Conservation (phyloP, 2,113 vertebrate genomes). For the Penelope pileata region DNA sequence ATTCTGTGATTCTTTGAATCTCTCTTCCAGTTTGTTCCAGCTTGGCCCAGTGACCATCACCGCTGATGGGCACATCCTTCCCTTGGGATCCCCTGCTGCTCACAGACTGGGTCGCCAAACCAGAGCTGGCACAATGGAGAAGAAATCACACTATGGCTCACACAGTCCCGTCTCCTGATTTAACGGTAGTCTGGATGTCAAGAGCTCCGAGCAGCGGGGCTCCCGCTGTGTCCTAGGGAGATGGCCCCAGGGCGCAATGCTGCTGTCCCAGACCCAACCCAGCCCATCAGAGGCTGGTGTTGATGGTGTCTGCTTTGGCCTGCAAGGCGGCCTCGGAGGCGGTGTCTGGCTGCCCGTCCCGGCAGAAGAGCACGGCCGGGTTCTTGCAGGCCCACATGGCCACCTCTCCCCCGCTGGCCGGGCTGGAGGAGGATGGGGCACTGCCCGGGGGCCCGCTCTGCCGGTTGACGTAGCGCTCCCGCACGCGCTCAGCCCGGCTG, state of each 20-base stretch:
- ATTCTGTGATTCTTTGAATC: too few relatives aligned
- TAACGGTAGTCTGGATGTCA: neutral
- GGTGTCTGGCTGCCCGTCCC: conserved; percentile 80
- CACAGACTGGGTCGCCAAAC: fast-evolving
- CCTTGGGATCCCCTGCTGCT: neutral
- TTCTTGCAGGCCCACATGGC: conserved; percentile 95
- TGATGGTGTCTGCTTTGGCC: conserved; percentile 69
- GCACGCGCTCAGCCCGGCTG: conserved; percentile 71
- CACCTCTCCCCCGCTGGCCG: conserved; percentile 78
- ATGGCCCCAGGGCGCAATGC: fast-evolving
- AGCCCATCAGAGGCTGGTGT: conserved; percentile 87
- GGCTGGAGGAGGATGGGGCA: conserved; percentile 78
- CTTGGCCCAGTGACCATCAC: fast-evolving
- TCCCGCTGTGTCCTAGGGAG: fast-evolving
- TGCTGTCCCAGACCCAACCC: fast-evolving
- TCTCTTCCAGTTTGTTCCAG: too few relatives aligned
- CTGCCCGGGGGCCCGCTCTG: conserved; percentile 72
- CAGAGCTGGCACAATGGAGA: neutral
- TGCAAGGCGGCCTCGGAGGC: conserved; percentile 54
- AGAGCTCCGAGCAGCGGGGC: neutral
- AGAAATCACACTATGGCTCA: neutral
- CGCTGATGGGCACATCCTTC: neutral
- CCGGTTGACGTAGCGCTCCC: conserved; percentile 77
- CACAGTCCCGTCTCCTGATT: fast-evolving
- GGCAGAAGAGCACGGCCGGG: conserved; percentile 90